A percentile compares a stretch with the other conserved stretches of the same genome.
Conservation (phyloP, 2,113 vertebrate species). For the Chionis minor region DNA sequence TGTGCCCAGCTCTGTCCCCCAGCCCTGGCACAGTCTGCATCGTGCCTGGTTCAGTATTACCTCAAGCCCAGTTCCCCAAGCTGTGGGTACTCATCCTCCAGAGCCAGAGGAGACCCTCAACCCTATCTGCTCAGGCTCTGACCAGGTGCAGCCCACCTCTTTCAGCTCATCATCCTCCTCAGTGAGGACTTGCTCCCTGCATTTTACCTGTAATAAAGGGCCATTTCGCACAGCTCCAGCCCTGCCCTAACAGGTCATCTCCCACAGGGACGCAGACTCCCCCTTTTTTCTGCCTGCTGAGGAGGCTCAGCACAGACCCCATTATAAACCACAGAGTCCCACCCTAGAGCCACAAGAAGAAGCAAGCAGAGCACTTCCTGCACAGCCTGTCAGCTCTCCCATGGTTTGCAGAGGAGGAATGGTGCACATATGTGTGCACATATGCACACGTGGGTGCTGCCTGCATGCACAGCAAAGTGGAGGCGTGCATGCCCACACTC, state of each 20-base stretch:
- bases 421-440: constrained; percentile 14
- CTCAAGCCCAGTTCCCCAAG: not conserved
- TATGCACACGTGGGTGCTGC: constrained; percentile 9
- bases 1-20: not conserved
- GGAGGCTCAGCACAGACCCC: not conserved
- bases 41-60: not conserved
- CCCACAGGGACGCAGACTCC: not conserved
- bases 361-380: not conserved
- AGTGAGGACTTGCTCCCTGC: not conserved
- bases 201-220: not conserved
- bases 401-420: not conserved
- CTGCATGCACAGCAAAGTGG: not conserved
- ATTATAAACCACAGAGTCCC: not conserved
- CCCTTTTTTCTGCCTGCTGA: not conserved
- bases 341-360: not conserved
- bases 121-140: not conserved
- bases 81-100: not conserved
- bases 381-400: not conserved
- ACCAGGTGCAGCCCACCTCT: not conserved
- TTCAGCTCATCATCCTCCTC: not conserved
- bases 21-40: not conserved
- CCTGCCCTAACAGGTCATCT: not conserved
- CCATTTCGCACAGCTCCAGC: not conserved
- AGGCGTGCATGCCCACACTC: not conserved
- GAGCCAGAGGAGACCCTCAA: not conserved